phyloP scores from a whole-genome alignment of 2,797 vertebrate species.

The Chiloscyllium punctatum region DNA sequence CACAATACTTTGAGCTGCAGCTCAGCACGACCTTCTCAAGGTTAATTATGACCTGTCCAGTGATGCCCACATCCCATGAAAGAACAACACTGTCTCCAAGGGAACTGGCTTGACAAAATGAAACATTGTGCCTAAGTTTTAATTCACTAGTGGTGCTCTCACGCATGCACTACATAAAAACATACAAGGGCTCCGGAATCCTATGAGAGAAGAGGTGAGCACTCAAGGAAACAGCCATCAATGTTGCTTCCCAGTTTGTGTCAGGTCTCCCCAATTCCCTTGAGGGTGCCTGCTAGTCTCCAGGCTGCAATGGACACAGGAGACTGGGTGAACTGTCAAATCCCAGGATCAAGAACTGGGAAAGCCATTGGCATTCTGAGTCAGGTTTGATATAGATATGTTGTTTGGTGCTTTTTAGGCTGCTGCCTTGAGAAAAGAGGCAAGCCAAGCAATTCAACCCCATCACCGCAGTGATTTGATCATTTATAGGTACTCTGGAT shows the following conservation, averaged over 20 bases:
- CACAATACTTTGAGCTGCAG: too few relatives aligned
- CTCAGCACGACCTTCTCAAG: too few relatives aligned
- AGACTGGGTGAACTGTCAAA: neutral
- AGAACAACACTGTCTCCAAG: neutral
- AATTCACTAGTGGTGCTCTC: neutral
- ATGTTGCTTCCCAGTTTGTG: neutral
- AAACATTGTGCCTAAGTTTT: neutral
- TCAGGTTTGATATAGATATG: neutral
- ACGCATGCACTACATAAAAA: neutral
- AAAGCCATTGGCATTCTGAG: neutral
- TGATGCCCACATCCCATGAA: too few relatives aligned
- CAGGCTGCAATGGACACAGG: neutral
- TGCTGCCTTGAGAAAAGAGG: neutral
- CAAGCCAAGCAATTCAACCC: neutral
- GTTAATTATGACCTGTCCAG: too few relatives aligned
- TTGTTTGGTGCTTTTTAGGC: neutral
- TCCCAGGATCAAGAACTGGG: neutral
- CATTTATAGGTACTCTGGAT: neutral
- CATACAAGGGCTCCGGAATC: neutral
- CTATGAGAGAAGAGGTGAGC: neutral
- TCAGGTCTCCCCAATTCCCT: neutral
- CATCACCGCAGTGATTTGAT: neutral
- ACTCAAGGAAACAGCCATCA: neutral
- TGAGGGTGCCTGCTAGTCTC: neutral
- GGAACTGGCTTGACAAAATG: neutral